A percentile compares a stretch with the other conserved stretches of the same genome.
These are phyloP conservation scores for Entomyzon cyanotis DNA, from an alignment of 2,113 vertebrate species.

Conservation along the genomic window DNA sequence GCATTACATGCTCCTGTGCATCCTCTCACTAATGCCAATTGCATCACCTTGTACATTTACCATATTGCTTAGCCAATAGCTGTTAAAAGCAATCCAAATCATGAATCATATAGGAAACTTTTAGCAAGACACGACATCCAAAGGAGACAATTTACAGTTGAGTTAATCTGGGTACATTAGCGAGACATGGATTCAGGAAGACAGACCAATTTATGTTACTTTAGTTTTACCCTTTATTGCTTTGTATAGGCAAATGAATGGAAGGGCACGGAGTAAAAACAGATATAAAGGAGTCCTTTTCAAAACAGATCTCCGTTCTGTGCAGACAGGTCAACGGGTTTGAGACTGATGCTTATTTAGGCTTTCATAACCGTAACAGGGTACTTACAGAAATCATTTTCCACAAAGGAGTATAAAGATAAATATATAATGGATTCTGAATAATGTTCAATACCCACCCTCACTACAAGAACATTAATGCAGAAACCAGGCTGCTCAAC, in stretches of 20 bases:
- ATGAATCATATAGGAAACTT: slow-evolving; percentile 99
- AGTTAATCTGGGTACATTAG: slow-evolving; percentile 99
- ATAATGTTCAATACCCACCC: slow-evolving; percentile 1
- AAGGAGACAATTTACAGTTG: slow-evolving; percentile 99
- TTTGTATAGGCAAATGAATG: slow-evolving; percentile 88
- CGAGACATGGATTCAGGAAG: slow-evolving; percentile 92
- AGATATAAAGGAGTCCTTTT: slow-evolving; percentile 78
- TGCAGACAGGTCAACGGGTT: slow-evolving; percentile 56
- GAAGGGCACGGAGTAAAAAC: slow-evolving; percentile 82
- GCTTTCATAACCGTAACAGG: slow-evolving; percentile 61
- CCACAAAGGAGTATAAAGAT: slow-evolving; percentile 54
- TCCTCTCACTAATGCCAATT: slow-evolving; percentile 99
- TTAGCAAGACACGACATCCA: slow-evolving; percentile 96
- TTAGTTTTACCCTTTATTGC: slow-evolving; percentile 85
- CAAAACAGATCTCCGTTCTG: slow-evolving; percentile 49
- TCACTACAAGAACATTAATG: slow-evolving; percentile 8
- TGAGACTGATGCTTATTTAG: slow-evolving; percentile 60
- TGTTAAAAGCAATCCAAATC: slow-evolving; percentile 99
- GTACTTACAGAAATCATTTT: slow-evolving; percentile 66
- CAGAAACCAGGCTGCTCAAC: slow-evolving; percentile 1
- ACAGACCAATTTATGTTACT: slow-evolving; percentile 97
- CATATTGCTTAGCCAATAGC: slow-evolving; percentile 99
- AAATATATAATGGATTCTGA: slow-evolving; percentile 62
- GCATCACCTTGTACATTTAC: slow-evolving; percentile 99
- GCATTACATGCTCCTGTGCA: slow-evolving; percentile 99